Evolutionary conservation across 2,888 invertebrate genomes (phyloP).

Genomic region (Ypsolopha scabrella): DNA sequence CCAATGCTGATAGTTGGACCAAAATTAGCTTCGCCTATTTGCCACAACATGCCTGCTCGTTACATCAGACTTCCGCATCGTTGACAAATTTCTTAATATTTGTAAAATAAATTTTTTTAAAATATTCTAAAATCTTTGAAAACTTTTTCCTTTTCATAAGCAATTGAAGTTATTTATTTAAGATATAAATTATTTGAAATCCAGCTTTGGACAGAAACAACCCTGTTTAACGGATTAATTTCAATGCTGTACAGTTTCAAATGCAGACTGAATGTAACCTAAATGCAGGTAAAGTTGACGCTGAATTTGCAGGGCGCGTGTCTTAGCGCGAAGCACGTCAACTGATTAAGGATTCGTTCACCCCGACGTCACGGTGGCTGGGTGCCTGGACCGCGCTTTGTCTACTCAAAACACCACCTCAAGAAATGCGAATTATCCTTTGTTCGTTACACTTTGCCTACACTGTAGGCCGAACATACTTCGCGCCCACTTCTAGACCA

Average conservation of each 20-base stretch:
- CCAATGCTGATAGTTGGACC: conserved; percentile 31
- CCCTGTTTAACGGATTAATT: no score
- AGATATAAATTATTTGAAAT: no score
- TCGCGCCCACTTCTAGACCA: conserved; percentile 47
- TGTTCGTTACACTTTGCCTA: conserved; percentile 48
- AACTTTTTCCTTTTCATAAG: no score
- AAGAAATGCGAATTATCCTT: conserved; percentile 54
- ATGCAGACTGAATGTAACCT: no score
- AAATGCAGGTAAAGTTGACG: no score
- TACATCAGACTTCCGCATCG: conserved; percentile 8
- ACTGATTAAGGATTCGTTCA: conserved; percentile 60
- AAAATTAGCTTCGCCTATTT: conserved; percentile 22
- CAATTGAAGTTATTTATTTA: no score
- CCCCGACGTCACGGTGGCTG: conserved; percentile 53
- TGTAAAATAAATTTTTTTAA: no score
- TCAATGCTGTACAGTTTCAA: no score
- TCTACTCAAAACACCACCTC: conserved; percentile 26
- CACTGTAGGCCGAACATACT: conserved; percentile 19
- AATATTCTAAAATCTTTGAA: no score
- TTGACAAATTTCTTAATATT: conserved; percentile 1
- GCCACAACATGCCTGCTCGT: conserved; percentile 10
- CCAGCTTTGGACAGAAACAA: no score
- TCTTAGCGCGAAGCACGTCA: conserved; percentile 13
- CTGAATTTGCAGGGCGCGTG: no score
- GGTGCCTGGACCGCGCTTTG: conserved; percentile 48